Conservation (phyloP, 2,113 vertebrate species). For the Ramphastos sulfuratus region DNA sequence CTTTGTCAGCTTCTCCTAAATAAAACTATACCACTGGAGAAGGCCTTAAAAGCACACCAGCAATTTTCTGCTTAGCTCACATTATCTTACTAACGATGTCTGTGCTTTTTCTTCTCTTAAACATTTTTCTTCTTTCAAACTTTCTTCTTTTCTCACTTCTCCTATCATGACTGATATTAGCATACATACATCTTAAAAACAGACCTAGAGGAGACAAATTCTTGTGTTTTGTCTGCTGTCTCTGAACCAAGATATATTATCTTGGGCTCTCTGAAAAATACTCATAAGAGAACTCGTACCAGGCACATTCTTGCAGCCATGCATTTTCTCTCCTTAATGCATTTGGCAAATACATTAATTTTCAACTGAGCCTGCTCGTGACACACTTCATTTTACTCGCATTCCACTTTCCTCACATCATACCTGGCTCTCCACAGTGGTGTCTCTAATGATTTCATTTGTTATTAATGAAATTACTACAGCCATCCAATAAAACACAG, state of each 20-base stretch:
- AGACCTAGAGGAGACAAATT: neutral
- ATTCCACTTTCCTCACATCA: slow-evolving; percentile 22
- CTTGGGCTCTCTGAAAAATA: neutral
- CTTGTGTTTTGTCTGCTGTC: neutral
- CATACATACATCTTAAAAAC: neutral
- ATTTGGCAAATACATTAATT: slow-evolving; percentile 2
- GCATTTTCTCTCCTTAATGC: neutral
- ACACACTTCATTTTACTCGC: slow-evolving; percentile 19
- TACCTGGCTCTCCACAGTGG: neutral
- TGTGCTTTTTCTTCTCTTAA: neutral
- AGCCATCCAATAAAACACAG: slow-evolving; percentile 32
- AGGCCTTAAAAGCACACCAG: neutral
- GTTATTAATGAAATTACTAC: slow-evolving; percentile 47
- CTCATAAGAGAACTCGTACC: neutral
- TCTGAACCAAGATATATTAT: neutral
- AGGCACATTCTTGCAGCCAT: slow-evolving; percentile 6
- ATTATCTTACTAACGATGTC: neutral
- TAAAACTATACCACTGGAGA: neutral
- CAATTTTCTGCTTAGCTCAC: neutral
- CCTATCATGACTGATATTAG: neutral
- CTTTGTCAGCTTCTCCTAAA: neutral
- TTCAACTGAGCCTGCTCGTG: neutral
- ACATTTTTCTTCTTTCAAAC: neutral
- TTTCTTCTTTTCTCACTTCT: neutral
- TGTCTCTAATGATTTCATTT: slow-evolving; percentile 42